Percentiles rank a stretch among this genome's conserved stretches.
Conservation (phyloP, 2,888 invertebrate species). For the Ectemnius continuus region DNA sequence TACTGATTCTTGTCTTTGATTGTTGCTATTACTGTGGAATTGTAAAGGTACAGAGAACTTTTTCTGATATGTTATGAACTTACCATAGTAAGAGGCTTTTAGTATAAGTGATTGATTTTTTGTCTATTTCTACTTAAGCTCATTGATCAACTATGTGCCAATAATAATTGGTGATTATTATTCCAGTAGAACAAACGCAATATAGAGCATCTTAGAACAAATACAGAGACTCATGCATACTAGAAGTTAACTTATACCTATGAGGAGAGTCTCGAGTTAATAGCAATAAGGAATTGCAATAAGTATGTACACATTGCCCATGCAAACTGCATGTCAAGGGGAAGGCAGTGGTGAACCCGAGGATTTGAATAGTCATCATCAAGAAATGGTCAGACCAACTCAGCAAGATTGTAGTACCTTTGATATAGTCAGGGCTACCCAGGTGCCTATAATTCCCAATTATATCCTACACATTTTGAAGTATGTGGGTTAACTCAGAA, state of each 20-base stretch:
- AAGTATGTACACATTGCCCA: constrained; percentile 75
- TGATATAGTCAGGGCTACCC: constrained; percentile 97
- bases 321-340: constrained; percentile 75
- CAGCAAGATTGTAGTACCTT: constrained; percentile 87
- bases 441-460: constrained; percentile 79
- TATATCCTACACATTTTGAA: not conserved
- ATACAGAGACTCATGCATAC: constrained; percentile 11
- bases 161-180: constrained; percentile 12
- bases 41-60: not conserved
- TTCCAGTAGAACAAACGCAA: constrained; percentile 29
- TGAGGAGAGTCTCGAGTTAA: constrained; percentile 18
- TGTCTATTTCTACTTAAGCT: not conserved
- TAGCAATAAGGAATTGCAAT: constrained; percentile 2
- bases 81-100: not conserved
- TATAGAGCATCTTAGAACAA: constrained; percentile 12
- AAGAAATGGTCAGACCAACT: constrained; percentile 69
- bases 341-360: constrained; percentile 72
- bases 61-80: not conserved
- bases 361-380: constrained; percentile 63
- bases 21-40: constrained; percentile 4
- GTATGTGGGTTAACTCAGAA: not conserved
- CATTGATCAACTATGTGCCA: not conserved
- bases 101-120: not conserved
- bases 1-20: constrained; percentile 7
- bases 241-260: constrained; percentile 12